Base-by-base conservation (phyloP, 2,888 invertebrate genomes). In the Drosophila neoperkinsi region DNA sequence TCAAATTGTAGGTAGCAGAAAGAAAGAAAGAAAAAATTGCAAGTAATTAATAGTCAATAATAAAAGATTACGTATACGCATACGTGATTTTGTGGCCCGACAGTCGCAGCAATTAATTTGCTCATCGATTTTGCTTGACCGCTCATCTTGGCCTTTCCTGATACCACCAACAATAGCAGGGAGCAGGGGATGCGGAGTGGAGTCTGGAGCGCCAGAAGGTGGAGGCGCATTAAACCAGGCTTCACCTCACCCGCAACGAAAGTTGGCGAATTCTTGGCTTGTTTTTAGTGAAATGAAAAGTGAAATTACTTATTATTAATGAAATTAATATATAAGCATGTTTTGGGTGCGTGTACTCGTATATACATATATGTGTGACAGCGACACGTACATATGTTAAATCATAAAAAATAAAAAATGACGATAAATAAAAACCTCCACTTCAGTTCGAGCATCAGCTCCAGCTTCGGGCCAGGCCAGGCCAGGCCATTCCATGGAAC, bases 221-320 rank as follows among this genome's bases (percentile, higher is more conserved):
- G 43, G 36, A 30, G 51, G 11, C 21, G 25, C 38, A 43, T 46
- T 28, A 9, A 57, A 34, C 63, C 46, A 52, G 33, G 50, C 50
- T 57, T 51, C 68, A 67, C 71, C 51, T 82, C 82, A 83, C 88
- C 85, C 85, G 85, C 85, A 88, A 88, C 86, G 85, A 85, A 85
- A 85, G 88, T 86, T 85, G 77, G 79, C 80, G 84, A 73, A 86
- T 88, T 89, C 86, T 88, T 78, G 70, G 73, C 76, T 67, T 51
- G 77, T 52, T 77, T 70, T 74, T 77, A 83, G 86, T 79, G 84
- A 86, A 86, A 89, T 87, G 87, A 87, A 87, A 87, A 87, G 87
- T 87, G 87, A 87, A 87, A 87, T 87, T 87, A 85, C 84, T 85
- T 88, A 89, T 87, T 87, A 87, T 89, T 87, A 87, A 87, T 87